Base-by-base conservation (phyloP, 53 echinoderm and acorn worm genomes). In the Temnopleurus reevesii region DNA sequence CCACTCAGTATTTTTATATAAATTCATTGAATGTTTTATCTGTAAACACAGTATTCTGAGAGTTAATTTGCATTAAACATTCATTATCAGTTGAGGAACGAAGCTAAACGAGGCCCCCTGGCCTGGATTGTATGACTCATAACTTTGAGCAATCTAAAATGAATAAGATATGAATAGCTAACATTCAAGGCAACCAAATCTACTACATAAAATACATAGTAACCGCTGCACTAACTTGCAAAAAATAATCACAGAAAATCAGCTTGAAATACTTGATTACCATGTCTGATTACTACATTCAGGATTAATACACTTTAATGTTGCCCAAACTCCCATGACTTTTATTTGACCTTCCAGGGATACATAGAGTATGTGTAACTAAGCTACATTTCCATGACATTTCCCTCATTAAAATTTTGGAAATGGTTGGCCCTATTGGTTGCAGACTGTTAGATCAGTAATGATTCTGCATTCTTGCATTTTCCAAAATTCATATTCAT, bases 231-330 rank as follows among this genome's bases (percentile, higher is more conserved):
- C 3, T 63, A 33, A 13, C 33, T 63, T 33, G 31, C 63, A 31
- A 21, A 1, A 33, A 63, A 4, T 63, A n/a, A n/a, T 63, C 63
- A 33, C 63, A 63, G 63, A 63, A 63, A 63, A 33, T 31, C 15
- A 15, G 34, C 9, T 31, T 63, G 13, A 63, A 4, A 63, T 63
- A 59, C 15, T 63, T 33, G 41, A 38, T 71, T 38, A 36, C 66
- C 35, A 4, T n/a, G 38, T 71, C 41, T 71, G 71, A 71, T 71
- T 71, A 71, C n/a, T n/a, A 71, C 5, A 64, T 71, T n/a, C 71
- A 71, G 38, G 71, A 26, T 38, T 71, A 21, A n/a, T 41, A 15
- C 19, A n/a, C 71, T 38, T 71, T 18, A 19, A 19, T 5, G 41
- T n/a, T 38, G 71, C 27, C 38, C 21, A 38, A n/a, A 71, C 21